Conservation (phyloP, 2,888 invertebrate genomes). For the Agrochola litura region DNA sequence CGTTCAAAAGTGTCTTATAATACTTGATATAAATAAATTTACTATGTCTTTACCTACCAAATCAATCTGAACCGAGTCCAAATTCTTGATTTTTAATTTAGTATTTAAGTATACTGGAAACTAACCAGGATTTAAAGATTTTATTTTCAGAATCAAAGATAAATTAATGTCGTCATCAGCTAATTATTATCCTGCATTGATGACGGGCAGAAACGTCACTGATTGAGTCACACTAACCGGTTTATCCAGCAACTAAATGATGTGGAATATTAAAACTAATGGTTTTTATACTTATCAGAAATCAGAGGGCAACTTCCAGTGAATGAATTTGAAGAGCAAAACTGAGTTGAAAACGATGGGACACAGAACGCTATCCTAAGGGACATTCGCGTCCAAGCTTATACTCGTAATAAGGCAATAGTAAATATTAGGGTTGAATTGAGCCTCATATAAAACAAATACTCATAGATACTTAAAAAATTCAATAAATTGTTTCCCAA, state of each 20-base stretch:
- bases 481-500: background rate
- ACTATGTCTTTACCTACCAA: no score
- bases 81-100: background rate
- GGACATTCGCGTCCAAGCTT: background rate
- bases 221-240: background rate
- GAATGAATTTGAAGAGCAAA: background rate
- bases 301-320: background rate
- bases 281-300: background rate
- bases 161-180: no score
- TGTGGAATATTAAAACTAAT: background rate
- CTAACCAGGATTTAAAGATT: background rate
- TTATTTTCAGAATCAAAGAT: no score
- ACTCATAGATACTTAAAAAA: background rate
- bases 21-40: no score
- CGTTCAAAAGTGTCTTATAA: no score
- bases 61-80: no score
- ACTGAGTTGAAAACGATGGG: background rate
- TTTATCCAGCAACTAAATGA: background rate
- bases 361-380: background rate
- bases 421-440: background rate
- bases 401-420: background rate
- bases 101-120: background rate
- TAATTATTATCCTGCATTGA: background rate
- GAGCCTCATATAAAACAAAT: background rate
- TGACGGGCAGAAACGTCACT: conserved; percentile 3